These are phyloP conservation scores for Megalurothrips usitatus DNA, from an alignment of 2,888 invertebrate genomes.

Conservation along the genomic window DNA sequence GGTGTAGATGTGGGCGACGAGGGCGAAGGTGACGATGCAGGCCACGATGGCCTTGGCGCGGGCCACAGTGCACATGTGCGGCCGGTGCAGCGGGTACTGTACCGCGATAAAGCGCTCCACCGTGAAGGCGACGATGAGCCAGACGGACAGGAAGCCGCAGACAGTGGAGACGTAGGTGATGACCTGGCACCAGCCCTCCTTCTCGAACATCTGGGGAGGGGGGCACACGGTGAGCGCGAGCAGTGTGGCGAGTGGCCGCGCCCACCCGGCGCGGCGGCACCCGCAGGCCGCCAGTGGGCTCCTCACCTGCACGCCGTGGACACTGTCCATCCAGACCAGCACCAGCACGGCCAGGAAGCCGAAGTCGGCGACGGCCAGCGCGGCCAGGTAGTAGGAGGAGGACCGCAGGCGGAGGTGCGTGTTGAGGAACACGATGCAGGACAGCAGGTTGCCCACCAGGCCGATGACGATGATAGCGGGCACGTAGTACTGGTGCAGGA, in stretches of 20 bases:
- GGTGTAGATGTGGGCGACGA: conserved; percentile 48
- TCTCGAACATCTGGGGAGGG: conserved; percentile 48
- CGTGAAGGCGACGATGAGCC: conserved; percentile 66
- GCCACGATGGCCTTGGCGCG: conserved; percentile 55
- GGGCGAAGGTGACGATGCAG: conserved; percentile 47
- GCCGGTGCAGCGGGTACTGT: conserved; percentile 56
- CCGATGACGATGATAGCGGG: conserved; percentile 57
- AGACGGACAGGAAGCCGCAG: conserved; percentile 61
- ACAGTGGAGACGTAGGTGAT: conserved; percentile 52
- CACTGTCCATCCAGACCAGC: conserved; percentile 53
- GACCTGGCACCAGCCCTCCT: conserved; percentile 56
- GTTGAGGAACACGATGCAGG: conserved; percentile 57
- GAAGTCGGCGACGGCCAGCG: conserved; percentile 57
- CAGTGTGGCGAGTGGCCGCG: too few relatives aligned
- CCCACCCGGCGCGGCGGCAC: too few relatives aligned
- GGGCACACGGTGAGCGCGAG: too few relatives aligned
- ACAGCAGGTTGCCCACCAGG: conserved; percentile 56
- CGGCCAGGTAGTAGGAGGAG: conserved; percentile 60
- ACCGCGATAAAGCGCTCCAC: conserved; percentile 65
- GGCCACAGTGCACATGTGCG: conserved; percentile 57
- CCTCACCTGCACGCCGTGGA: conserved; percentile 42
- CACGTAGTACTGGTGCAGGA: conserved; percentile 55
- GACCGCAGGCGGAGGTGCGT: conserved; percentile 58
- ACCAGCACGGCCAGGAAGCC: conserved; percentile 55
- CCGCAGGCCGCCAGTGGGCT: not conserved